Percentiles rank a stretch among this genome's conserved stretches.
phyloP scores from a whole-genome alignment of 35 echinoderm and acorn worm species.

The Heliocidaris tuberculata region DNA sequence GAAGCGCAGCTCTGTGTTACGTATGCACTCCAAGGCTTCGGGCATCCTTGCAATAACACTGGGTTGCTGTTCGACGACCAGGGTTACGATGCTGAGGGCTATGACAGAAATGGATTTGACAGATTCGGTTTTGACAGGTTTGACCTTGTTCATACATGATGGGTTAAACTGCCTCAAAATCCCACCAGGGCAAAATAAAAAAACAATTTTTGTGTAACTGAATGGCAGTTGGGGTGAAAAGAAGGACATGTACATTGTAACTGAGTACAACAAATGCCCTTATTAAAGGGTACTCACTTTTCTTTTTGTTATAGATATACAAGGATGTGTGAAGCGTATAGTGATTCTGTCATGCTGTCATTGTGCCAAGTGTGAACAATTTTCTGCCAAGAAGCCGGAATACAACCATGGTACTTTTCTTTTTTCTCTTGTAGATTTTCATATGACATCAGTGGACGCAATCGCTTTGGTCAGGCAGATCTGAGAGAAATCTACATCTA shows the following conservation, averaged over 20 bases:
- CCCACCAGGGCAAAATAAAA: no score
- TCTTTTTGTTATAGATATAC: no score
- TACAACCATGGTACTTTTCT: neutral
- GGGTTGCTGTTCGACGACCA: conserved; percentile 57
- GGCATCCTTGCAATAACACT: conserved; percentile 87
- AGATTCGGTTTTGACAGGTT: conserved; percentile 85
- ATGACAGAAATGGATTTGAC: conserved; percentile 88
- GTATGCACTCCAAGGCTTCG: conserved; percentile 67
- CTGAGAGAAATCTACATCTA: conserved; percentile 66
- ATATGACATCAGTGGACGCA: conserved; percentile 72
- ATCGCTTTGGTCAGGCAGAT: conserved; percentile 65
- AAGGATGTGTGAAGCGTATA: no score
- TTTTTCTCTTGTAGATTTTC: conserved; percentile 61
- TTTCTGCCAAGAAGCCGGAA: no score
- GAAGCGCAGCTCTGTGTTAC: conserved; percentile 87
- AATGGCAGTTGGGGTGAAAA: no score
- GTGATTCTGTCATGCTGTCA: no score
- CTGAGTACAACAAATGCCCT: no score
- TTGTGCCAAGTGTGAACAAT: no score
- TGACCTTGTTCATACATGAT: neutral
- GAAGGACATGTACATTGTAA: no score
- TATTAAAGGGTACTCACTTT: no score
- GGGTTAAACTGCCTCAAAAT: neutral
- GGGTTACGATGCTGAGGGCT: conserved; percentile 81
- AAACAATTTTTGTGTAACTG: no score